Evolutionary conservation across 2,888 invertebrate species (phyloP), one percentile per base, ranked within the genome.

Genomic region (Erebia palarica): DNA sequence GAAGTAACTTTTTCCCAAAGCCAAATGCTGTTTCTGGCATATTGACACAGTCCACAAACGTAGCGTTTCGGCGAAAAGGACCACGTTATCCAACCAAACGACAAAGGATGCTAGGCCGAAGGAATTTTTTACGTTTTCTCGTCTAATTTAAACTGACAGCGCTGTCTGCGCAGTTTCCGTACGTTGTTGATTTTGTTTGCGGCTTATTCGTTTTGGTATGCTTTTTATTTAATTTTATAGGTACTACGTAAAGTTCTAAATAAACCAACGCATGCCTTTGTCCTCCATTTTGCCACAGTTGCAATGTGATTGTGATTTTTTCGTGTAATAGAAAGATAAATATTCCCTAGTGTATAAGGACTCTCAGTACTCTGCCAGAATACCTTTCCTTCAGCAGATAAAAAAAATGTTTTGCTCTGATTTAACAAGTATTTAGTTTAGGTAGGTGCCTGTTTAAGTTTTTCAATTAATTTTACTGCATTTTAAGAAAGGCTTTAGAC

Each of bases 121-220:
- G 63, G 10, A 1, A 21, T 63, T 63, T 51, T 47, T 36, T 42
- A 58, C 14, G 49, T 58, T 49, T 67, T 71, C 60, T 49, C 16
- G 57, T 49, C 67, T 71, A 71, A 71, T 71, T 67, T 61, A 63
- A 57, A 71, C 67, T 64, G 63, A 63, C 71, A 71, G 51, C 63
- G 36, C 57, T 67, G 67, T 63, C 61, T 67, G 67, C 57, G 47
- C 55, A 63, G 49, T 47, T 67, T 68, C 71, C 71, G 67, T 57
- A 18, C 66, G 13, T 66, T 66, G 36, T 44, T 21, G 63, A 63
- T 49, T 63, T 49, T 49, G 63, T 63, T 63, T 21, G 47, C 63
- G 13, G 18, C 11, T 16, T 49, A 63, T 63, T 49, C 11, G 10
- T 61, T 3, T 44, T 16, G 3, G 13, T 42, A 16, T 21, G 18